These are phyloP conservation scores for Candoia aspera DNA, from an alignment of 2,113 vertebrate species.

Conservation along the genomic window DNA sequence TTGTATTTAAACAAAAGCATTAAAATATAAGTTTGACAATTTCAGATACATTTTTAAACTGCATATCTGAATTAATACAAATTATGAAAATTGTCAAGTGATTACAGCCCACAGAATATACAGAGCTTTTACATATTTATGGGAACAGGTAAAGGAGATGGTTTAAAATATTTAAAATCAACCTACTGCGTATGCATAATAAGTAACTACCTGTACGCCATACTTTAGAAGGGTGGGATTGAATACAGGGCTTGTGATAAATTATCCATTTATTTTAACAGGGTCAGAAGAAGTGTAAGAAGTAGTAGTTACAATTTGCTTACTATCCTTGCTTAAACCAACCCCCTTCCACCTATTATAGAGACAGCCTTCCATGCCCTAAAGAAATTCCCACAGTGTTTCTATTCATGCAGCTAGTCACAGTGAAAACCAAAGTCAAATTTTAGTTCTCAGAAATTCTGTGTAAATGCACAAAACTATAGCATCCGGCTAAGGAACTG, in stretches of 20 bases:
- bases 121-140: conserved; percentile 50
- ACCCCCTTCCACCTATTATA: conserved; percentile 44
- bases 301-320: conserved; percentile 57
- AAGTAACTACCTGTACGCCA: conserved; percentile 61
- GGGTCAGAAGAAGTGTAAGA: conserved; percentile 51
- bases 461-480: conserved; percentile 8
- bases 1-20: conserved; percentile 41
- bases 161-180: conserved; percentile 69
- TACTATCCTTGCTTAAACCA: conserved; percentile 65
- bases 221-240: conserved; percentile 66
- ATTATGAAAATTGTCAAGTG: conserved; percentile 38
- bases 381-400: conserved; percentile 51
- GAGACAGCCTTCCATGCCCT: conserved; percentile 47
- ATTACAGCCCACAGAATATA: background rate
- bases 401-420: conserved; percentile 34
- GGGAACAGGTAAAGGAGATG: conserved; percentile 56
- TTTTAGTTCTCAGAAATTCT: conserved; percentile 22
- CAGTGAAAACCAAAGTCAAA: conserved; percentile 53
- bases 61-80: conserved; percentile 57
- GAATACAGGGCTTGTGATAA: conserved; percentile 69
- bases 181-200: conserved; percentile 61
- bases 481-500: background rate
- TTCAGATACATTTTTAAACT: conserved; percentile 43
- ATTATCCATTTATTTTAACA: conserved; percentile 71
- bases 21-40: conserved; percentile 41